These are phyloP conservation scores for Phoenoteleia sp. DNA, from an alignment of 2,888 invertebrate genomes.

Conservation along the genomic window DNA sequence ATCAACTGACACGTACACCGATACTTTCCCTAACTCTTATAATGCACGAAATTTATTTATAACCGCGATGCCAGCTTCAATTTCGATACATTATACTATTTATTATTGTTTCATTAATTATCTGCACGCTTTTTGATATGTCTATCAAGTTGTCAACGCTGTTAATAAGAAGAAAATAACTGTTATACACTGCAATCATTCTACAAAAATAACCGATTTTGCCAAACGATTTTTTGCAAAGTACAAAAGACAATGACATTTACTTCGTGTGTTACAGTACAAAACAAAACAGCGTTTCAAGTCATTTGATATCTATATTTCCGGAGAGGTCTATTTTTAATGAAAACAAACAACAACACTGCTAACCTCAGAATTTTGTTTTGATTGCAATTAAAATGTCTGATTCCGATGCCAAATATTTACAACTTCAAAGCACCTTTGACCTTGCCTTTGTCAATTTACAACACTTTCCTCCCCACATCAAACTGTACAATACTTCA, in stretches of 20 bases:
- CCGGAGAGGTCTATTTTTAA: no score
- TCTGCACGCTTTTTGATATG: slow-evolving; percentile 4
- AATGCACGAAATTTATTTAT: slow-evolving; percentile 1
- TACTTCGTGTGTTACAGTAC: neutral
- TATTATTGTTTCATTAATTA: slow-evolving; percentile 15
- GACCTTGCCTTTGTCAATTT: no score
- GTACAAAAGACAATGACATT: neutral
- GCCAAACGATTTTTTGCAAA: neutral
- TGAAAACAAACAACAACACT: no score
- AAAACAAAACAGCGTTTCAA: neutral
- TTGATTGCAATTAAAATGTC: no score
- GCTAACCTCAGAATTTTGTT: no score
- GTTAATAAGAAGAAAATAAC: no score
- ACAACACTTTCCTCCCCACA: no score
- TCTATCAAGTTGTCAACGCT: slow-evolving; percentile 1
- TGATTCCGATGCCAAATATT: no score
- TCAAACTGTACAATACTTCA: no score
- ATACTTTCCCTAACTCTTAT: neutral
- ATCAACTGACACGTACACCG: neutral
- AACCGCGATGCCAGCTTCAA: slow-evolving; percentile 15
- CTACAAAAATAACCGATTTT: neutral
- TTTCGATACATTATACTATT: neutral
- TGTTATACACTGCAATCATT: no score
- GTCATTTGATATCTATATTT: no score
- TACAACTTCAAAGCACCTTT: no score